A percentile compares a stretch with the other conserved stretches of the same genome.
These are phyloP conservation scores for Nothobranchius furzeri DNA, from an alignment of 2,113 vertebrate species.

Conservation along the genomic window DNA sequence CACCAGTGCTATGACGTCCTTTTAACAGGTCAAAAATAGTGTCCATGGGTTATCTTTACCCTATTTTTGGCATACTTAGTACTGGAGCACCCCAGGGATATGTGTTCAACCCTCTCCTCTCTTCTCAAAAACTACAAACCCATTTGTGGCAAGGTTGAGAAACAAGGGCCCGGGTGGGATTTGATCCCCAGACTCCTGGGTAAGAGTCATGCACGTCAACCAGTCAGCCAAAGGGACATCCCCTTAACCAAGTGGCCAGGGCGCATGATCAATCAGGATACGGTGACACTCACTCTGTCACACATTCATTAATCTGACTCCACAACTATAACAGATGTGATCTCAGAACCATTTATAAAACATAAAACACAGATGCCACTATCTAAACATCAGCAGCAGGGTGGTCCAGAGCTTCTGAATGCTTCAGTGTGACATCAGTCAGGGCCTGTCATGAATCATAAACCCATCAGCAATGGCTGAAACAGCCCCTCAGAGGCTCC, in stretches of 20 bases:
- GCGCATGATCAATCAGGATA: too few species aligned
- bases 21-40: neutral
- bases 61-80: neutral
- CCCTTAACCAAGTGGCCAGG: too few species aligned
- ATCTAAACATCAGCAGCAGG: too few species aligned
- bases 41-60: neutral
- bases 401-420: neutral
- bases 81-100: neutral
- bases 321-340: neutral
- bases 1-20: neutral
- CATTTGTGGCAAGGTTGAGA: too few species aligned
- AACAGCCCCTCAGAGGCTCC: neutral
- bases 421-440: neutral
- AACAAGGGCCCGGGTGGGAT: too few species aligned
- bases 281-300: neutral
- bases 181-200: too few species aligned
- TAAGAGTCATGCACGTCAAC: too few species aligned
- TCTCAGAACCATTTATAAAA: neutral
- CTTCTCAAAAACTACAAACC: neutral
- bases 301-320: neutral
- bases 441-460: neutral
- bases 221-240: too few species aligned
- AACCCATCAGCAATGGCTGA: neutral
- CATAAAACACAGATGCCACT: neutral
- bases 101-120: neutral